These are phyloP conservation scores for Palaemon carinicauda DNA, from an alignment of 1,140 invertebrate species.

Conservation along the genomic window DNA sequence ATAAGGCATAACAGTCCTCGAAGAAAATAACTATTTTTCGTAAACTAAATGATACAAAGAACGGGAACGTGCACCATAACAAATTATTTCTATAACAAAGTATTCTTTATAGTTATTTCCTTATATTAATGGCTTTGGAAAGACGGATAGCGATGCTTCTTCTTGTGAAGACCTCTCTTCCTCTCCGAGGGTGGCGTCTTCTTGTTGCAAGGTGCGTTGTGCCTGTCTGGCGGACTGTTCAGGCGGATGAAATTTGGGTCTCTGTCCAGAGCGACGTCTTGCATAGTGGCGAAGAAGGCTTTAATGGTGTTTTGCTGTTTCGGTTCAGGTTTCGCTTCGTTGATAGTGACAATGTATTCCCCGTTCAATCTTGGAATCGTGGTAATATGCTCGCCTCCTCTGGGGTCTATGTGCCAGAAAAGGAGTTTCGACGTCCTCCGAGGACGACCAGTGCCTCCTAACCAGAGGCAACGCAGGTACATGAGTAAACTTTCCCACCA, in stretches of 20 bases:
- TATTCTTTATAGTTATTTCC: too few species aligned
- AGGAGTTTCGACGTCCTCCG: slow-evolving; percentile 19
- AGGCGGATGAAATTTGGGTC: not conserved
- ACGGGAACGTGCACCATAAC: too few species aligned
- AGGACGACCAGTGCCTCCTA: not conserved
- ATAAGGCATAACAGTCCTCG: too few species aligned
- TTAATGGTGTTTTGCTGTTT: not conserved
- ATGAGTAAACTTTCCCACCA: slow-evolving; percentile 28
- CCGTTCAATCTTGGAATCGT: slow-evolving; percentile 21
- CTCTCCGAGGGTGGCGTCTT: too few species aligned
- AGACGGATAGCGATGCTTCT: too few species aligned
- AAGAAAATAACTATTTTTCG: too few species aligned
- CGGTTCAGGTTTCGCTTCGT: not conserved
- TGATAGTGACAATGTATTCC: slow-evolving; percentile 30
- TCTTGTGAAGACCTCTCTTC: too few species aligned
- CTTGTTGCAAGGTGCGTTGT: not conserved
- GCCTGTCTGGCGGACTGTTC: not conserved
- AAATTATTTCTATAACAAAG: too few species aligned
- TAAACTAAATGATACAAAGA: too few species aligned
- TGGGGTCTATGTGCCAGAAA: slow-evolving; percentile 37
- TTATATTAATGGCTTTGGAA: too few species aligned
- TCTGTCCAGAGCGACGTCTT: not conserved
- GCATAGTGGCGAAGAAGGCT: not conserved
- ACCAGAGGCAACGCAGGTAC: slow-evolving; percentile 25
- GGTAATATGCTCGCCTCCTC: slow-evolving; percentile 16